Percentiles rank a stretch among this genome's conserved stretches.
Evolutionary conservation across 2,113 vertebrate species (phyloP).

Genomic region (Periophthalmodon schlosseri): DNA sequence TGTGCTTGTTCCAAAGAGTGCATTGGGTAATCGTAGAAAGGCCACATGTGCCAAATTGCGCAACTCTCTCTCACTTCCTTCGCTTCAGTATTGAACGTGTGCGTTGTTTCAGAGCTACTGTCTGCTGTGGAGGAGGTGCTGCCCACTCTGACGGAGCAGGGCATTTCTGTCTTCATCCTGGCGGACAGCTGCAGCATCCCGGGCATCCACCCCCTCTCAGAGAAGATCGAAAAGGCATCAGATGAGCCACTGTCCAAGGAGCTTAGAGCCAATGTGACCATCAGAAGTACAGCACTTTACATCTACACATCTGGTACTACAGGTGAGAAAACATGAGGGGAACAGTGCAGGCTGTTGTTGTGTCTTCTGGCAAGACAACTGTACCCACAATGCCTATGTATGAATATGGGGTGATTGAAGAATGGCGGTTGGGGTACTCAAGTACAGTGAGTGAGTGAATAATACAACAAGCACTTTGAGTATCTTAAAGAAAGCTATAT

Average conservation of each 20-base stretch:
- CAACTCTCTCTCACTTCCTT: constrained; percentile 8
- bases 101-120: constrained; percentile 73
- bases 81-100: constrained; percentile 9
- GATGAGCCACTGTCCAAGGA: constrained; percentile 64
- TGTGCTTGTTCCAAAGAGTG: constrained; percentile 19
- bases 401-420: not conserved
- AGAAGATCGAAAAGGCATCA: constrained; percentile 66
- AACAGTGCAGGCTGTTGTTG: too few relatives aligned
- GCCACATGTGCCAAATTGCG: constrained; percentile 39
- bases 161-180: constrained; percentile 78
- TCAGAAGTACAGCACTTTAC: constrained; percentile 74
- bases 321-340: constrained; percentile 27
- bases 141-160: constrained; percentile 67
- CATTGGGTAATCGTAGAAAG: constrained; percentile 14
- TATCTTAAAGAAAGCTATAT: too few relatives aligned
- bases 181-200: constrained; percentile 54
- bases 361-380: too few relatives aligned
- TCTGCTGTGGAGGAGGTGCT: constrained; percentile 79
- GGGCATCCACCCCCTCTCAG: constrained; percentile 71
- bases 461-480: too few relatives aligned
- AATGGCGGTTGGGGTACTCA: too few relatives aligned
- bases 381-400: not conserved
- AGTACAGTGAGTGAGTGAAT: not conserved
- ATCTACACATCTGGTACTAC: constrained; percentile 83
- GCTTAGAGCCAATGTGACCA: constrained; percentile 61